These are phyloP conservation scores for Procambarus clarkii DNA, from an alignment of 1,140 invertebrate genomes.

Conservation along the genomic window DNA sequence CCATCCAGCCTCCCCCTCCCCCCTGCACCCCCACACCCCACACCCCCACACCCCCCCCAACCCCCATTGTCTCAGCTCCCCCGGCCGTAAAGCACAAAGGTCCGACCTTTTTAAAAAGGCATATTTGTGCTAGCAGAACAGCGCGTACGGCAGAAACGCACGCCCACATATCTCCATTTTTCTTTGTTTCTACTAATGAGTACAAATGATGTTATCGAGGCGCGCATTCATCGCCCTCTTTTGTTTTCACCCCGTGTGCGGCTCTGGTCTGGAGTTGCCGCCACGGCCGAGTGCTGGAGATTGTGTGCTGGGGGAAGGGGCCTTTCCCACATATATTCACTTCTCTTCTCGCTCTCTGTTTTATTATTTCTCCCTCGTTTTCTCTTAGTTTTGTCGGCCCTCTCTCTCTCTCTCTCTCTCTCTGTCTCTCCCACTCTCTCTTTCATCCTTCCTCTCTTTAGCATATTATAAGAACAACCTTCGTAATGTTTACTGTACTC, in stretches of 20 bases:
- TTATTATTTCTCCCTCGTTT: slow-evolving; percentile 9
- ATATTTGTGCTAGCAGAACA: slow-evolving; percentile 49
- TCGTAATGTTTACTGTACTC: no score
- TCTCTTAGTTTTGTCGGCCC: neutral
- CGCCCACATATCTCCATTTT: slow-evolving; percentile 31
- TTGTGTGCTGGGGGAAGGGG: neutral
- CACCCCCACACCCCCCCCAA: no score
- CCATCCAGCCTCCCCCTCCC: no score
- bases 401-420: neutral
- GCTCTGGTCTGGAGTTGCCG: neutral
- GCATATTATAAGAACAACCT: no score
- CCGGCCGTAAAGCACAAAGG: neutral
- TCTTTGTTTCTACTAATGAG: slow-evolving; percentile 56
- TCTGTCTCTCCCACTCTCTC: no score
- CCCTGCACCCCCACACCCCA: no score
- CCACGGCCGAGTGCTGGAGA: neutral
- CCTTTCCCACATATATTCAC: slow-evolving; percentile 37
- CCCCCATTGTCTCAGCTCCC: slow-evolving; percentile 18
- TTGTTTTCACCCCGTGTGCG: slow-evolving; percentile 53
- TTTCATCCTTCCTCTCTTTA: no score
- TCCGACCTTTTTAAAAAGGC: neutral
- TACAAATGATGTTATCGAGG: slow-evolving; percentile 61
- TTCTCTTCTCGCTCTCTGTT: slow-evolving; percentile 27
- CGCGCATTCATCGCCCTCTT: slow-evolving; percentile 48
- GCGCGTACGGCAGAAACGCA: slow-evolving; percentile 33